phyloP scores from a whole-genome alignment of 2,797 vertebrate genomes.

The Crax fasciolata region DNA sequence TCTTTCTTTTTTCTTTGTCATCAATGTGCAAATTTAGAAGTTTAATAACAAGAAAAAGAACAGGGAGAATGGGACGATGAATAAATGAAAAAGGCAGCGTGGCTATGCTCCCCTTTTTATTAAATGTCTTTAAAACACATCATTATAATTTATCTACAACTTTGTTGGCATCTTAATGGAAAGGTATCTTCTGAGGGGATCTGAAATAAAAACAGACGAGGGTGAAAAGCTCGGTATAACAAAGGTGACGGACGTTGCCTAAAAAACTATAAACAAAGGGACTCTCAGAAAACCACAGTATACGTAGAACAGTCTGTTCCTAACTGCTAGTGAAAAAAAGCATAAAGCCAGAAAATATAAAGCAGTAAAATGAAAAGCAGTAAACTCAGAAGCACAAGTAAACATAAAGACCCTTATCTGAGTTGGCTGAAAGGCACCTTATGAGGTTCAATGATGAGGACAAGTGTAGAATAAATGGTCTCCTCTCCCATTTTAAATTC shows the following conservation, averaged over 20 bases:
- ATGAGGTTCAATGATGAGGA: not conserved
- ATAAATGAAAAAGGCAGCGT: not conserved
- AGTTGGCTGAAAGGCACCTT: not conserved
- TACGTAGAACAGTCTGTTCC: not conserved
- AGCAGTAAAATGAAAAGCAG: not conserved
- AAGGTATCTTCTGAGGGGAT: not conserved
- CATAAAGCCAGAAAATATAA: not conserved
- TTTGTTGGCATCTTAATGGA: not conserved
- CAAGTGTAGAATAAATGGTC: not conserved
- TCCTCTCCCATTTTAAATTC: not conserved
- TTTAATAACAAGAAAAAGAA: not conserved
- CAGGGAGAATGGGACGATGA: not conserved
- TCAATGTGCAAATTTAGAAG: not conserved
- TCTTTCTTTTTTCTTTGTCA: not conserved
- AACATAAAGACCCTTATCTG: not conserved
- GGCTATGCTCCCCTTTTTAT: not conserved
- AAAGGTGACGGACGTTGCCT: not conserved
- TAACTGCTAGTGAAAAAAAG: not conserved
- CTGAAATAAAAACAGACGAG: not conserved
- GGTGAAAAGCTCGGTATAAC: not conserved
- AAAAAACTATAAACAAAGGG: not conserved
- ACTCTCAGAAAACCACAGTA: not conserved
- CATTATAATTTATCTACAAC: not conserved
- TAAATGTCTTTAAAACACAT: not conserved
- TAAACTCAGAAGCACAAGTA: not conserved